Conservation (phyloP, 2,113 vertebrate genomes). For the Bubo bubo region DNA sequence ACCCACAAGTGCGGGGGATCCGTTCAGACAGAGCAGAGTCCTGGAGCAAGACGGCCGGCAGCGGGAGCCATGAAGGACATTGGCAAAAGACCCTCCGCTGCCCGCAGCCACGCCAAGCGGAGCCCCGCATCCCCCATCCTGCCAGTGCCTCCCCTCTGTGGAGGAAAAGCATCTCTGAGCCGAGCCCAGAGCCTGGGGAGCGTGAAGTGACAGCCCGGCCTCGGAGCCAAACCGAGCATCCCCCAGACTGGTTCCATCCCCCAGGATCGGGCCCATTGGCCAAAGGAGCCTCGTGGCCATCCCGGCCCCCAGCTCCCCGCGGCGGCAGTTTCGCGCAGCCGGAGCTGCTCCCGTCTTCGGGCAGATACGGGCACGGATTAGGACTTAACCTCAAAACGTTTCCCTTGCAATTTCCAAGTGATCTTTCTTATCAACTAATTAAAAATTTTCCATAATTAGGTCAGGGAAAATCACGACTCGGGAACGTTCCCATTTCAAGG, state of each 20-base stretch:
- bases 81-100: not conserved
- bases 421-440: constrained; percentile 59
- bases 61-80: fast-evolving
- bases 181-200: not conserved
- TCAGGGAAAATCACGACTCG: not conserved
- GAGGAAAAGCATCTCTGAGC: not conserved
- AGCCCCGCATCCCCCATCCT: not conserved
- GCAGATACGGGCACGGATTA: not conserved
- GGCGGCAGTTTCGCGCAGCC: not conserved
- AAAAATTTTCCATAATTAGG: constrained; percentile 57
- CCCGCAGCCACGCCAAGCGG: fast-evolving
- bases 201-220: not conserved
- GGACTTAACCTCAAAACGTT: constrained; percentile 27
- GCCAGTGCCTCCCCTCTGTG: fast-evolving
- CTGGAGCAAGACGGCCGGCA: not conserved
- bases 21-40: fast-evolving
- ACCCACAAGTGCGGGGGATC: fast-evolving
- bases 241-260: not conserved
- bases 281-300: not conserved
- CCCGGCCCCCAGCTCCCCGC: not conserved
- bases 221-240: not conserved
- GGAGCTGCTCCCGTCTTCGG: not conserved
- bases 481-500: not conserved
- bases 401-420: constrained; percentile 11
- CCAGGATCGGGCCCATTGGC: not conserved